A percentile compares a stretch with the other conserved stretches of the same genome.
Conservation (phyloP, 1,140 invertebrate genomes). For the Muscidifurax raptorellus region DNA sequence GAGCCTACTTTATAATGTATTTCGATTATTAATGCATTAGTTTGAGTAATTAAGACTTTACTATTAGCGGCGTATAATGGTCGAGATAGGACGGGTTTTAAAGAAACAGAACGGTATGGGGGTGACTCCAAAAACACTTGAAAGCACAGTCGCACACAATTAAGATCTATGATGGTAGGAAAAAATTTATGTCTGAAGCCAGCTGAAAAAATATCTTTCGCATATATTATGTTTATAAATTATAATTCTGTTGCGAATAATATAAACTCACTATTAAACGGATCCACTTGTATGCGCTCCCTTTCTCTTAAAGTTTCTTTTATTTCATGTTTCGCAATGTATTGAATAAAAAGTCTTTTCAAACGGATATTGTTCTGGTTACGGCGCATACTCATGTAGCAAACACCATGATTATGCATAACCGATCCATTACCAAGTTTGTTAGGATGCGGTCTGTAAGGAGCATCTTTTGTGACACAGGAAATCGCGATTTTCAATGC, state of each 20-base stretch:
- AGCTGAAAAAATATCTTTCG: not conserved
- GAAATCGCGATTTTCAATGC: constrained; percentile 93
- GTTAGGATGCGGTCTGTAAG: constrained; percentile 94
- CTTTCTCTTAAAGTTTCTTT: constrained; percentile 87
- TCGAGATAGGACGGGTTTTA: constrained; percentile 92
- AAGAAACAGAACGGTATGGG: constrained; percentile 82
- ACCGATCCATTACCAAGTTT: constrained; percentile 93
- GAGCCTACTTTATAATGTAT: no score
- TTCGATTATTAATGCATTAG: no score
- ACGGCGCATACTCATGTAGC: constrained; percentile 86
- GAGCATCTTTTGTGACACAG: constrained; percentile 94
- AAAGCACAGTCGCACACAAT: constrained; percentile 94
- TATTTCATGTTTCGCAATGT: constrained; percentile 96
- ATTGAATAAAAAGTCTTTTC: constrained; percentile 96
- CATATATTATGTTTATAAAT: no score
- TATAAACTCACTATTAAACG: constrained; percentile 87
- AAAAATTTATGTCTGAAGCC: constrained; percentile 85
- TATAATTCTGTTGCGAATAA: no score
- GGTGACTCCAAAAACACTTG: constrained; percentile 93
- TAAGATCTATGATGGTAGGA: constrained; percentile 89
- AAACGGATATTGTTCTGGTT: constrained; percentile 88
- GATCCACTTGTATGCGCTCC: constrained; percentile 93
- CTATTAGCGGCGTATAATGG: constrained; percentile 91
- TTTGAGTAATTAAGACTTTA: constrained; percentile 88
- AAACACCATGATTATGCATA: constrained; percentile 93